Percentiles rank a stretch among this genome's conserved stretches.
Evolutionary conservation across 2,797 vertebrate species (phyloP).

Genomic region (Aphelocoma californica): DNA sequence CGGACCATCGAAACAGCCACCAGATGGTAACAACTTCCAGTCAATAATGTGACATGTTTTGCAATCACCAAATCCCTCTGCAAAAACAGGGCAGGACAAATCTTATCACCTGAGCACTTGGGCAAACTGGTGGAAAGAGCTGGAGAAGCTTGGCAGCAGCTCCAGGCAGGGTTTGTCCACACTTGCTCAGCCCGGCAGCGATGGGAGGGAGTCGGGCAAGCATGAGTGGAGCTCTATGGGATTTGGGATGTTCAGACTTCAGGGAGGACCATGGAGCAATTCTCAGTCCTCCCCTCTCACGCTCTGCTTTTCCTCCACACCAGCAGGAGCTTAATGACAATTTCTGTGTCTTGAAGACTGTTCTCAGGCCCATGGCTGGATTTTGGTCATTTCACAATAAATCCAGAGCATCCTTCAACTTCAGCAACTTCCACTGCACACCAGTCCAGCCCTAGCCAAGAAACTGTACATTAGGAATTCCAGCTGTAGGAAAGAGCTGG

Average conservation of each 20-base stretch:
- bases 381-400: background rate
- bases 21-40: slow-evolving; percentile 56
- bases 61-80: slow-evolving; percentile 53
- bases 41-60: slow-evolving; percentile 35
- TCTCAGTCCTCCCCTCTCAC: fast-evolving
- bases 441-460: background rate
- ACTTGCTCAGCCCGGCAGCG: background rate
- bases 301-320: background rate
- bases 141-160: background rate
- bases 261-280: background rate
- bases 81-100: slow-evolving; percentile 38
- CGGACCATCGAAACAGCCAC: slow-evolving; percentile 24
- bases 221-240: fast-evolving
- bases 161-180: background rate
- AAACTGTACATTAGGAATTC: background rate
- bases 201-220: background rate
- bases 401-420: background rate
- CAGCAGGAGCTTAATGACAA: background rate
- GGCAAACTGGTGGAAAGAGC: background rate
- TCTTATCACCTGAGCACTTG: background rate
- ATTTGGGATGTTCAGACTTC: background rate
- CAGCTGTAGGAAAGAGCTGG: background rate
- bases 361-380: background rate
- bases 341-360: background rate
- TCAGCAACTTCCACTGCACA: background rate